These are phyloP conservation scores for Geophilus truncorum DNA, from an alignment of 2,888 invertebrate genomes.

Conservation along the genomic window DNA sequence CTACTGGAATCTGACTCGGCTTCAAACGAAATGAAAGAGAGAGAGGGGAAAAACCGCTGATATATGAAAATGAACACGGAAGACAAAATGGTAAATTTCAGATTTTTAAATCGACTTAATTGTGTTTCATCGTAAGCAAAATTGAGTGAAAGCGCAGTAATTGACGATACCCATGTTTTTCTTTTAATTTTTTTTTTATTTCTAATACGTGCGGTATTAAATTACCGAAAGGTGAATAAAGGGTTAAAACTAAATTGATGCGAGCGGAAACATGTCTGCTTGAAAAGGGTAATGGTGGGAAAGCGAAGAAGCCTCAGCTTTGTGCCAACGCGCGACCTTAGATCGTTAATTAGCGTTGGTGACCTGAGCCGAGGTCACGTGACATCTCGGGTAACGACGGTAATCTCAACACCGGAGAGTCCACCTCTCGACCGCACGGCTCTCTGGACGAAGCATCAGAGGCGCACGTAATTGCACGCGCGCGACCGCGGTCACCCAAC, in stretches of 20 bases:
- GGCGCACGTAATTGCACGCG: constrained; percentile 19
- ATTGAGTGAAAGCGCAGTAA: neutral
- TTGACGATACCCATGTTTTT: neutral
- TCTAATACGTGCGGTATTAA: too few species aligned
- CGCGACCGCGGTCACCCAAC: constrained; percentile 24
- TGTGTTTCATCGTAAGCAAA: neutral
- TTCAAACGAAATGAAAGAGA: neutral
- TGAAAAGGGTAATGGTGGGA: neutral
- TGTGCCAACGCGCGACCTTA: constrained; percentile 14
- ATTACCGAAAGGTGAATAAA: neutral
- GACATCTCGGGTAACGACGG: constrained; percentile 17
- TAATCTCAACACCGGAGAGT: constrained; percentile 20
- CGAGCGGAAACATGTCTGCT: neutral
- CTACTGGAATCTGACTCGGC: constrained; percentile 6
- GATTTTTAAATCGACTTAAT: neutral
- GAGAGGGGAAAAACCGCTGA: neutral
- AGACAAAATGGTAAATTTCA: neutral
- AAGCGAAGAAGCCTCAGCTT: constrained; percentile 13
- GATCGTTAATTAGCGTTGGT: constrained; percentile 25
- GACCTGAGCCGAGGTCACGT: constrained; percentile 22
- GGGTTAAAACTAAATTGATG: neutral
- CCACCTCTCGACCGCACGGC: constrained; percentile 21
- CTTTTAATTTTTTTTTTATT: neutral
- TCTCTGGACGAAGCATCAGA: constrained; percentile 13
- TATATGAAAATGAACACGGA: neutral